A percentile compares a stretch with the other conserved stretches of the same genome.
Conservation (phyloP, 2,888 invertebrate genomes). For the Nephrotoma guestfalica region DNA sequence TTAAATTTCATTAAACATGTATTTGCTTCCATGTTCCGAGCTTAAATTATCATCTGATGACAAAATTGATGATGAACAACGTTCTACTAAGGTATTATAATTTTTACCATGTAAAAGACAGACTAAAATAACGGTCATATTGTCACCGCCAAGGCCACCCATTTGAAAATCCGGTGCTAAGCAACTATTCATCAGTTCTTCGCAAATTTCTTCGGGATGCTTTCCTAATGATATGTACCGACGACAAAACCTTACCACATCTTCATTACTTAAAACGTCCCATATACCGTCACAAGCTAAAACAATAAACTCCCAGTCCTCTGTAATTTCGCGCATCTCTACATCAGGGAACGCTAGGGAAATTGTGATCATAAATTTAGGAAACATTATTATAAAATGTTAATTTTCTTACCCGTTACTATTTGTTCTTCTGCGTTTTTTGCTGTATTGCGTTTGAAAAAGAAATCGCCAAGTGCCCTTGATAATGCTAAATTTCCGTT, state of each 20-base stretch:
- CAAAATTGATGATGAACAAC: slow-evolving; percentile 18
- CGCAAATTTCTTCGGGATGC: slow-evolving; percentile 91
- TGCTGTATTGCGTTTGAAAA: slow-evolving; percentile 81
- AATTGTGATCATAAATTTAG: slow-evolving; percentile 8
- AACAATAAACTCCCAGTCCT: slow-evolving; percentile 93
- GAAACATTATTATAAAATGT: background rate
- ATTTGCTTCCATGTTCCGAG: background rate
- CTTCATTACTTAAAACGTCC: slow-evolving; percentile 94
- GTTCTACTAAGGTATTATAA: slow-evolving; percentile 26
- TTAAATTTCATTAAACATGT: background rate
- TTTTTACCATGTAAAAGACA: slow-evolving; percentile 43
- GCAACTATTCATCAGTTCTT: slow-evolving; percentile 87
- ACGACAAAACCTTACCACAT: slow-evolving; percentile 83
- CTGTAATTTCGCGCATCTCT: slow-evolving; percentile 57
- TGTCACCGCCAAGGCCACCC: slow-evolving; percentile 95
- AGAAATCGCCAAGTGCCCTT: slow-evolving; percentile 91
- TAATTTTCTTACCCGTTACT: slow-evolving; percentile 62
- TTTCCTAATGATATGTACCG: slow-evolving; percentile 63
- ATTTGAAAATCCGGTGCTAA: slow-evolving; percentile 94
- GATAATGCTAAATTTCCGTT: slow-evolving; percentile 95
- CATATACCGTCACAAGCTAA: slow-evolving; percentile 98
- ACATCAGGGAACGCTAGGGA: slow-evolving; percentile 81
- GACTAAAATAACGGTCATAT: slow-evolving; percentile 93
- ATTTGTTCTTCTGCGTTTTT: slow-evolving; percentile 88
- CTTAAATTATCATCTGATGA: background rate